Conservation (phyloP, 2,113 vertebrate genomes). For the Pachyramphus minor region DNA sequence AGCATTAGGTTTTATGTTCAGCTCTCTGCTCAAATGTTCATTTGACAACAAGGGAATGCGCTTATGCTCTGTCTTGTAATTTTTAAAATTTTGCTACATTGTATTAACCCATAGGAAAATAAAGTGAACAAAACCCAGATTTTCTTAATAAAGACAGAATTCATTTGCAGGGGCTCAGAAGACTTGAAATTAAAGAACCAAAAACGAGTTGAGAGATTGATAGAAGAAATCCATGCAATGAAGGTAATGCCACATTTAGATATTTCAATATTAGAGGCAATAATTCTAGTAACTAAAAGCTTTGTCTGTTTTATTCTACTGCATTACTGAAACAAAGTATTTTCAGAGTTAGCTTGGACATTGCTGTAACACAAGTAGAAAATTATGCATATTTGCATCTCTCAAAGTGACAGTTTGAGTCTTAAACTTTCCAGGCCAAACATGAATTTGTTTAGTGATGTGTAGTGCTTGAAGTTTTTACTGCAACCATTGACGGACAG, state of each 20-base stretch:
- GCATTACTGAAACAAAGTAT: not conserved
- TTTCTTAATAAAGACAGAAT: not conserved
- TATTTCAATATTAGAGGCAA: not conserved
- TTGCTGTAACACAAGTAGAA: not conserved
- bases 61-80: not conserved
- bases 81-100: not conserved
- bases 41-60: not conserved
- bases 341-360: not conserved
- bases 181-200: slow-evolving; percentile 81
- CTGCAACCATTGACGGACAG: not conserved
- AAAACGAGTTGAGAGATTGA: slow-evolving; percentile 81
- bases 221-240: slow-evolving; percentile 90
- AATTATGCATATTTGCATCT: not conserved
- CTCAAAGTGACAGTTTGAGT: slow-evolving; percentile 32
- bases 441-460: slow-evolving; percentile 16
- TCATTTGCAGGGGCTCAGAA: slow-evolving; percentile 78
- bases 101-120: not conserved
- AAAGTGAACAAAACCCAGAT: not conserved
- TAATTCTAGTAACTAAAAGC: not conserved
- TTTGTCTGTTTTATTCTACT: not conserved
- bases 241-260: slow-evolving; percentile 71
- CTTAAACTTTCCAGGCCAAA: slow-evolving; percentile 40
- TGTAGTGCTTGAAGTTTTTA: not conserved
- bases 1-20: not conserved
- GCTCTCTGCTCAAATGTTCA: not conserved